Conservation (phyloP, 2,113 vertebrate genomes). For the Haplochromis burtoni region DNA sequence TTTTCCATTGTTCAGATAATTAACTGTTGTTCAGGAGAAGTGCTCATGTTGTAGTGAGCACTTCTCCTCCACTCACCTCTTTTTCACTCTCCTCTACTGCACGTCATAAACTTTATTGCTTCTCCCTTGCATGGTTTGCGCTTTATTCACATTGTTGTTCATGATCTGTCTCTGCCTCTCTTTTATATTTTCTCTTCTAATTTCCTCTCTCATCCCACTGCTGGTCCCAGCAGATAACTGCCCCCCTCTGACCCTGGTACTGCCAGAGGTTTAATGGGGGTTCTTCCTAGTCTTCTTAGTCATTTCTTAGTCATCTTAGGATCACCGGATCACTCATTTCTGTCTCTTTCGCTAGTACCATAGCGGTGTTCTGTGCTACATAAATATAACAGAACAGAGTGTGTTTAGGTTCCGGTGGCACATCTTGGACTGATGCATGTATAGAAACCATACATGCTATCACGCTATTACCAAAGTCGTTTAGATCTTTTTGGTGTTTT, state of each 20-base stretch:
- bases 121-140: not conserved
- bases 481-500: not conserved
- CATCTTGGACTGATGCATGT: not conserved
- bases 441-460: not conserved
- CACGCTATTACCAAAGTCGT: not conserved
- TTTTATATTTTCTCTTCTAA: not conserved
- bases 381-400: not conserved
- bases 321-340: not conserved
- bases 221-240: not conserved
- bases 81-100: not conserved
- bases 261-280: not conserved
- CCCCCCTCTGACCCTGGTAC: not conserved
- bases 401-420: not conserved
- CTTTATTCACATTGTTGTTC: not conserved
- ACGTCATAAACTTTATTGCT: not conserved
- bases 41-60: not conserved
- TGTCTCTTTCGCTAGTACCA: not conserved
- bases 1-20: not conserved
- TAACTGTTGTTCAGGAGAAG: not conserved
- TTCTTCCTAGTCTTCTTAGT: not conserved
- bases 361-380: not conserved
- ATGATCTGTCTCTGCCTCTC: not conserved
- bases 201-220: not conserved
- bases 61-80: not conserved
- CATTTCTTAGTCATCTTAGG: not conserved